These are phyloP conservation scores for Neosilurus mollespiculum DNA, from an alignment of 2,797 vertebrate genomes.

Conservation along the genomic window DNA sequence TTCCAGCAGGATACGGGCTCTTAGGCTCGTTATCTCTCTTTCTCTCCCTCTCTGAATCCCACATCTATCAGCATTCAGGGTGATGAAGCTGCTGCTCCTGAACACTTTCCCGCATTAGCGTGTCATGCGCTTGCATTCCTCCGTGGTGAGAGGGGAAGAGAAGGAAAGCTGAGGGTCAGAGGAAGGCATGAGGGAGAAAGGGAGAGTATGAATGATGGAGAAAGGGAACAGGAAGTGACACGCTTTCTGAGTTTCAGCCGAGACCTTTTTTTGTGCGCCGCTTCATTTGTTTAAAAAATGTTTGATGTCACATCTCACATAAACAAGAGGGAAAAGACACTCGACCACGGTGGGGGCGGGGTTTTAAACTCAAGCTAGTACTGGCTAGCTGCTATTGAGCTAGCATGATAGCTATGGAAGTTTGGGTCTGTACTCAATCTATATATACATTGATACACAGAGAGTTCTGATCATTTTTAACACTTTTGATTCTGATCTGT, in stretches of 20 bases:
- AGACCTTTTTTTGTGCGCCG: neutral
- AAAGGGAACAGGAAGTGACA: neutral
- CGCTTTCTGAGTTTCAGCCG: neutral
- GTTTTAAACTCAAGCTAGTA: neutral
- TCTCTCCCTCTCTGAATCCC: neutral
- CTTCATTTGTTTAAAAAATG: neutral
- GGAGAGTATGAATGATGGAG: slow-evolving; percentile 10
- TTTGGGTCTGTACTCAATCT: neutral
- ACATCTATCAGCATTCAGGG: neutral
- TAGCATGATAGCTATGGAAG: neutral
- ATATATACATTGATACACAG: neutral
- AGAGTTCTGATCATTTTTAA: neutral
- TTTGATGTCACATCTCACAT: neutral
- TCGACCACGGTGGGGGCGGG: neutral
- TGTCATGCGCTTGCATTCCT: neutral
- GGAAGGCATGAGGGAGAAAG: slow-evolving; percentile 16
- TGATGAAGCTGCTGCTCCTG: neutral
- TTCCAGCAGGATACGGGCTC: slow-evolving; percentile 16
- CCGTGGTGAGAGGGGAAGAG: neutral
- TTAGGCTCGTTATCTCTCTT: neutral
- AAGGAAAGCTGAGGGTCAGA: slow-evolving; percentile 35
- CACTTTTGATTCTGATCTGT: neutral
- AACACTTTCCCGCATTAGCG: slow-evolving; percentile 13
- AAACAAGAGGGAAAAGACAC: too few species aligned
- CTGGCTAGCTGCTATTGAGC: neutral